phyloP scores from a whole-genome alignment of 2,888 invertebrate genomes.

The Pheosia gnoma region DNA sequence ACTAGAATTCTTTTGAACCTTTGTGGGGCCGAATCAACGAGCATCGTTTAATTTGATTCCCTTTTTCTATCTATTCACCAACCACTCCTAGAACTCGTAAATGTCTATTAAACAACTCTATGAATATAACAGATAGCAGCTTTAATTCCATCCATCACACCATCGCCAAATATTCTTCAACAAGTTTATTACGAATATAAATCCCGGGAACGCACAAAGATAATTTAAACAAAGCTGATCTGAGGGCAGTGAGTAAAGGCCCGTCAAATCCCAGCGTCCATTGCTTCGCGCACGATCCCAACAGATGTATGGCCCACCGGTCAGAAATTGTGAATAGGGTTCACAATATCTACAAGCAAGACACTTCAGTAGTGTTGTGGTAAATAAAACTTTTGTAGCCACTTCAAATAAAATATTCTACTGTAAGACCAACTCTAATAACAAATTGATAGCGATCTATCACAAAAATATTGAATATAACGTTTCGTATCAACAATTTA shows the following conservation, averaged over 20 bases:
- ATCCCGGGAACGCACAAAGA: constrained; percentile 50
- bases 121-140: background rate
- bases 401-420: no score
- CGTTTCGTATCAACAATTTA: background rate
- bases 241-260: constrained; percentile 64
- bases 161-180: constrained; percentile 29
- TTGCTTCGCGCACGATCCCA: constrained; percentile 71
- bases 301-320: constrained; percentile 68
- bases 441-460: no score
- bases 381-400: background rate
- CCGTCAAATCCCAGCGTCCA: constrained; percentile 74
- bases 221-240: constrained; percentile 67
- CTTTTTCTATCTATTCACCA: background rate
- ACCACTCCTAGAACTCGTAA: background rate
- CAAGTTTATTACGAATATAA: constrained; percentile 40
- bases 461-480: background rate
- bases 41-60: background rate
- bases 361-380: background rate
- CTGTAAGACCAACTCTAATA: no score
- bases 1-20: no score
- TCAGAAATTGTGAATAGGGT: constrained; percentile 5
- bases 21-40: no score
- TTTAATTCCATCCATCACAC: background rate
- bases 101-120: background rate
- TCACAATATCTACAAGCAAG: background rate